Conservation (phyloP, 2,888 invertebrate genomes). For the Dicycla oo region DNA sequence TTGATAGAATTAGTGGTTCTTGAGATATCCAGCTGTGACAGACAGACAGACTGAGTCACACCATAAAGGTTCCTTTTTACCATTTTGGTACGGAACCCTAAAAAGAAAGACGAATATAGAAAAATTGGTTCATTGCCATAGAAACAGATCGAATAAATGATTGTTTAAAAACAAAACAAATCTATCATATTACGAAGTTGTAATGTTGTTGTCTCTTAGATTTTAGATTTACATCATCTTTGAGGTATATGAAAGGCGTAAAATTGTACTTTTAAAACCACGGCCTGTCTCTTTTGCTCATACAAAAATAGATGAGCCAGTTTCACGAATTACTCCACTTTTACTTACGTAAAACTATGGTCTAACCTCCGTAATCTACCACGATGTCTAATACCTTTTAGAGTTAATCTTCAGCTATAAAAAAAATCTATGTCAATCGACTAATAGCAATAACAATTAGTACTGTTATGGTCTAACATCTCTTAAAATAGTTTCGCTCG, state of each 20-base stretch:
- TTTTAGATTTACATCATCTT: not conserved
- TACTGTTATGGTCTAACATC: constrained; percentile 23
- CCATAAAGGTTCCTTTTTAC: too few relatives aligned
- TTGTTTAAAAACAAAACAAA: too few relatives aligned
- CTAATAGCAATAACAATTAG: constrained; percentile 43
- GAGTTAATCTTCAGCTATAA: constrained; percentile 15
- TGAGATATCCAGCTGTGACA: too few relatives aligned
- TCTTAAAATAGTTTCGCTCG: constrained; percentile 18
- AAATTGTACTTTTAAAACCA: not conserved
- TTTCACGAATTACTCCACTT: not conserved
- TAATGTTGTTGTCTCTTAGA: too few relatives aligned
- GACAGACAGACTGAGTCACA: too few relatives aligned
- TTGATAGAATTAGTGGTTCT: too few relatives aligned
- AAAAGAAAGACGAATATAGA: too few relatives aligned
- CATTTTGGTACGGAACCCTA: too few relatives aligned
- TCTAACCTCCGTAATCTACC: not conserved
- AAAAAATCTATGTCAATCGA: constrained; percentile 34
- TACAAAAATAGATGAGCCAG: not conserved
- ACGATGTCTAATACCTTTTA: not conserved
- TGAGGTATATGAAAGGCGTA: not conserved
- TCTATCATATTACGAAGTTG: too few relatives aligned
- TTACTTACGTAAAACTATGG: not conserved
- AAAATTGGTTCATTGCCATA: too few relatives aligned
- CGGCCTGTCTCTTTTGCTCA: not conserved
- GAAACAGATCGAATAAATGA: too few relatives aligned